phyloP scores from a whole-genome alignment of 2,797 vertebrate genomes.

The Hippocampus kuda region DNA sequence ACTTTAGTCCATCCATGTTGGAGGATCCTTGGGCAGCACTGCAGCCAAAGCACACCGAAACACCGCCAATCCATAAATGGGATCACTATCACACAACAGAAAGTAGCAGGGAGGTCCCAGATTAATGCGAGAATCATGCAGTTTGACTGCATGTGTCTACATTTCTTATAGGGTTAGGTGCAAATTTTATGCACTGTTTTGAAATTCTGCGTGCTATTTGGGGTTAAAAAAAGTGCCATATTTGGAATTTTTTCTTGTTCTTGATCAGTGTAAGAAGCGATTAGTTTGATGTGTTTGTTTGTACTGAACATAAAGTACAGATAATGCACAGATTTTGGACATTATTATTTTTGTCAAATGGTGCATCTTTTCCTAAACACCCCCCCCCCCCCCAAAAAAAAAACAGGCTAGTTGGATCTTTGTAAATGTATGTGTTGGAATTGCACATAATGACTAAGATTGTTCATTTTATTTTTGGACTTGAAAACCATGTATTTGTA shows the following conservation, averaged over 20 bases:
- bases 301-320: not conserved
- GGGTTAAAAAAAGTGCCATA: not conserved
- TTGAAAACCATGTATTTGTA: not conserved
- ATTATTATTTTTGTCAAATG: not conserved
- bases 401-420: not conserved
- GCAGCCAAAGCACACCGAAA: not conserved
- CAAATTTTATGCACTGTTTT: not conserved
- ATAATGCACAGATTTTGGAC: not conserved
- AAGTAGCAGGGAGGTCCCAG: not conserved
- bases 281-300: not conserved
- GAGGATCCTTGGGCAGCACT: slow-evolving; percentile 4
- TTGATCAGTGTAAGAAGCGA: not conserved
- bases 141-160: not conserved
- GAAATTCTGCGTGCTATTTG: not conserved
- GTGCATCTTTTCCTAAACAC: not conserved
- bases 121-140: not conserved
- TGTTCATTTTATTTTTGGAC: not conserved
- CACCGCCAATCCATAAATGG: not conserved
- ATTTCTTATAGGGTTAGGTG: not conserved
- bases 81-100: not conserved
- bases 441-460: not conserved
- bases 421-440: not conserved
- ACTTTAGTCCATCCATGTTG: slow-evolving; percentile 9
- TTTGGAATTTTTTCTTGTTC: not conserved
- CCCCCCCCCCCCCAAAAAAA: not conserved